phyloP scores from a whole-genome alignment of 2,888 invertebrate genomes.

The Pocota personata region DNA sequence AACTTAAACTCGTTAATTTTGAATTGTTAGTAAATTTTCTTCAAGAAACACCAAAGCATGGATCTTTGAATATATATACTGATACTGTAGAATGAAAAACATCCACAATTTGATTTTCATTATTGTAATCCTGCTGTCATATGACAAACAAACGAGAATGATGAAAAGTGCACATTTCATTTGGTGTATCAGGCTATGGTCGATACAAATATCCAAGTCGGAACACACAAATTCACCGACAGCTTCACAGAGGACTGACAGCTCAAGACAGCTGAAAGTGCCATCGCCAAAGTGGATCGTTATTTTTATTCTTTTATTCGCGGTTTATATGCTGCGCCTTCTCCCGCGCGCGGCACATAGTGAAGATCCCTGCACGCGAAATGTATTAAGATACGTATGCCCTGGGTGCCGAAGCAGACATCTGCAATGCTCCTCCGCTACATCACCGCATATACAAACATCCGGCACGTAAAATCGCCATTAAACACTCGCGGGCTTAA shows the following conservation, averaged over 20 bases:
- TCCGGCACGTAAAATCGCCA: slow-evolving; percentile 66
- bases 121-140: slow-evolving; percentile 13
- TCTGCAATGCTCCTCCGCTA: background rate
- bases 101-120: background rate
- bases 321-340: background rate
- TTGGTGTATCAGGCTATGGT: background rate
- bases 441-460: slow-evolving; percentile 28
- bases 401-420: slow-evolving; percentile 19
- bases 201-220: background rate
- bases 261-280: slow-evolving; percentile 61
- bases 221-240: slow-evolving; percentile 22
- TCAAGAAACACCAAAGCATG: too few species aligned
- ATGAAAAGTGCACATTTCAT: background rate
- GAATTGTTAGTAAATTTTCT: too few species aligned
- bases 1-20: too few species aligned
- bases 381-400: background rate
- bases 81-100: background rate
- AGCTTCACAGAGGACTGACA: slow-evolving; percentile 37
- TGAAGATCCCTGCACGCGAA: slow-evolving; percentile 52
- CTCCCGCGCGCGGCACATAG: background rate
- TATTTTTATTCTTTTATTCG: slow-evolving; percentile 38
- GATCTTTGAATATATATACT: too few species aligned
- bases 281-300: slow-evolving; percentile 60
- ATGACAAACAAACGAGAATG: slow-evolving; percentile 6
- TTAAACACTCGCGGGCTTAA: slow-evolving; percentile 68